Evolutionary conservation across 2,888 invertebrate genomes (phyloP).

Genomic region (Philaethria dido): DNA sequence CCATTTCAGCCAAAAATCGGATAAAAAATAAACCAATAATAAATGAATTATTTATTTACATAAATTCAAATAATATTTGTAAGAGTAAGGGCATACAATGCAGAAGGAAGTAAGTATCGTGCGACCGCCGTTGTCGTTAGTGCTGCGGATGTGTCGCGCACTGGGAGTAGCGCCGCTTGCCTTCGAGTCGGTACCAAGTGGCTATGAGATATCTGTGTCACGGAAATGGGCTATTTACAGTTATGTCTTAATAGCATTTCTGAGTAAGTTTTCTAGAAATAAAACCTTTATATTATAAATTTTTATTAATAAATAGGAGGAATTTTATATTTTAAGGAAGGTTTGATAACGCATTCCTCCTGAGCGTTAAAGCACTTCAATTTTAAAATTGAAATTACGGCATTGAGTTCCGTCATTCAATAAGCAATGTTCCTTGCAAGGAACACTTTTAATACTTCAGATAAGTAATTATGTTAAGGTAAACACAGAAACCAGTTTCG

Average conservation of each 20-base stretch:
- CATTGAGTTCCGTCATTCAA: no score
- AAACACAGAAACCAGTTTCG: no score
- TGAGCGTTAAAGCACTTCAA: no score
- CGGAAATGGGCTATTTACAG: conserved; percentile 8
- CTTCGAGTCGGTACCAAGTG: not conserved
- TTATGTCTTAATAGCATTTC: conserved; percentile 1
- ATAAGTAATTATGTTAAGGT: no score
- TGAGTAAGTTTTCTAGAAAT: not conserved
- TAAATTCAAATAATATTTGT: not conserved
- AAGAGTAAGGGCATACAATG: not conserved
- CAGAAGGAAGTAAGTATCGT: not conserved
- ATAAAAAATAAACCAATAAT: no score
- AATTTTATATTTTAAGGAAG: no score
- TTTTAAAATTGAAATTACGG: no score
- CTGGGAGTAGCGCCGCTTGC: not conserved
- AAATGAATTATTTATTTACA: not conserved
- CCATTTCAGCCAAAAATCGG: no score
- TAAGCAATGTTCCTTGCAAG: no score
- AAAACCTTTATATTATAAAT: not conserved
- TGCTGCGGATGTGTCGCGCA: not conserved
- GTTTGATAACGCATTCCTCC: no score
- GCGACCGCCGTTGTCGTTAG: not conserved
- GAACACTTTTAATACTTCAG: no score
- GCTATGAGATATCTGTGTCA: not conserved
- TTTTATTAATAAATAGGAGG: not conserved